Evolutionary conservation across 92 coral and sea anemone species (phyloP), one percentile per base, ranked within the genome.

Genomic region (Desmophyllum pertusum): DNA sequence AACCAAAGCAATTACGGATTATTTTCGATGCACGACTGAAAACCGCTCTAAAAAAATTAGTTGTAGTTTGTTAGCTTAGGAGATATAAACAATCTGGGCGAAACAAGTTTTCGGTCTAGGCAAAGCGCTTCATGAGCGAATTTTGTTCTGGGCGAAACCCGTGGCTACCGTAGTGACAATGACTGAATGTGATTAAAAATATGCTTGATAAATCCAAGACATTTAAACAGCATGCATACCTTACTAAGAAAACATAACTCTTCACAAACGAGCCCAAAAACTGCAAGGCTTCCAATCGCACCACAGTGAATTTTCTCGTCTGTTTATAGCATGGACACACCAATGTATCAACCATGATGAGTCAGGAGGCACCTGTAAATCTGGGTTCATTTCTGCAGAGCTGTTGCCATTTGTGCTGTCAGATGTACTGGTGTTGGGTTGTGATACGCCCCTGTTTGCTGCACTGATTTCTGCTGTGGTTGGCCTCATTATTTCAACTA

Each of bases 261-360:
- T 95, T 93, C 27, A 94, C 91, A 87, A 94, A 97, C 10, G 96
- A 95, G 5, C 90, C 89, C 76, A 97, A 89, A 77, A 97, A 87
- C 83, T 92, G 99, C 36, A 97, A 69, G 72, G 92, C 92, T 83
- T 97, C 97, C 75, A 90, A 79, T 13, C 97, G 98, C 11, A 94
- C 89, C 38, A 83, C 92, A 74, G 38, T 61, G 93, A 87, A 50
- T 87, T 91, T 5, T 77, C 73, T 55, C 70, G 82, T 43, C 68
- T 87, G 53, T 90, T 83, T 27, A 81, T 83, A 33, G 89, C 76
- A 10, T 86, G 66, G 46, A 52, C 62, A 70, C 98, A 92, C 87
- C 88, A 77, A 11, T 48, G 70, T 30, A 94, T 70, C 45, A 92
- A 76, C 98, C 98, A 94, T 10, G 98, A 93, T 5, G 86, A 81